phyloP scores from a whole-genome alignment of 2,797 vertebrate genomes.

The Protonibea diacanthus region DNA sequence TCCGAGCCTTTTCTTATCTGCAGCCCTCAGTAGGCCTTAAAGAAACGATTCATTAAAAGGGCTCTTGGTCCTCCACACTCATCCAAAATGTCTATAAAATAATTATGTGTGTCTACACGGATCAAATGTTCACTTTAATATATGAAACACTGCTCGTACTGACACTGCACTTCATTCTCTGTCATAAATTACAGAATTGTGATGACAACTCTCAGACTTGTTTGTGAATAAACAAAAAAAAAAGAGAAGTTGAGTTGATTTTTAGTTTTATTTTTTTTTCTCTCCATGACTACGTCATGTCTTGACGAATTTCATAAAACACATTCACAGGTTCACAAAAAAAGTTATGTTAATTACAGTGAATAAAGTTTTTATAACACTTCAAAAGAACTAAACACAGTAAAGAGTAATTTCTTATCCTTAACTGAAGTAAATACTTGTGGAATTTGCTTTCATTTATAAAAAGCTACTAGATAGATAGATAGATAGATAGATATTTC shows the following conservation, averaged over 20 bases:
- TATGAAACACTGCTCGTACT: conserved; percentile 32
- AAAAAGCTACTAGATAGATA: conserved; percentile 68
- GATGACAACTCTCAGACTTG: conserved; percentile 76
- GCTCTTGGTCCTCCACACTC: conserved; percentile 65
- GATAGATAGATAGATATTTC: conserved; percentile 41
- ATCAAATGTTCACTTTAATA: conserved; percentile 49
- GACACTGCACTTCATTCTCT: conserved; percentile 51
- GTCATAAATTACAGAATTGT: conserved; percentile 62
- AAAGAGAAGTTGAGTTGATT: conserved; percentile 80
- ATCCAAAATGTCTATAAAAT: conserved; percentile 10
- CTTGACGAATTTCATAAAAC: conserved; percentile 76
- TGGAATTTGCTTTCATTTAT: conserved; percentile 75
- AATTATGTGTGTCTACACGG: conserved; percentile 24
- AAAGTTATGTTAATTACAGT: conserved; percentile 81
- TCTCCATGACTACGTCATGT: conserved; percentile 77
- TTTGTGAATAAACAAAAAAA: conserved; percentile 79
- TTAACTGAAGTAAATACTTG: conserved; percentile 71
- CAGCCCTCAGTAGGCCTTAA: conserved; percentile 62
- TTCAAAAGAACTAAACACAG: conserved; percentile 79
- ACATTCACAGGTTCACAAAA: conserved; percentile 86
- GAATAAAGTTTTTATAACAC: conserved; percentile 79
- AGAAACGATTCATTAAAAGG: conserved; percentile 23
- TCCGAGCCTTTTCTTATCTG: conserved; percentile 14
- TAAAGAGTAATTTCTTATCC: conserved; percentile 65
- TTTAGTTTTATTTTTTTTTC: conserved; percentile 83